A percentile compares a stretch with the other conserved stretches of the same genome.
phyloP scores from a whole-genome alignment of 1,140 invertebrate genomes.

The Sminthurides bifidus region DNA sequence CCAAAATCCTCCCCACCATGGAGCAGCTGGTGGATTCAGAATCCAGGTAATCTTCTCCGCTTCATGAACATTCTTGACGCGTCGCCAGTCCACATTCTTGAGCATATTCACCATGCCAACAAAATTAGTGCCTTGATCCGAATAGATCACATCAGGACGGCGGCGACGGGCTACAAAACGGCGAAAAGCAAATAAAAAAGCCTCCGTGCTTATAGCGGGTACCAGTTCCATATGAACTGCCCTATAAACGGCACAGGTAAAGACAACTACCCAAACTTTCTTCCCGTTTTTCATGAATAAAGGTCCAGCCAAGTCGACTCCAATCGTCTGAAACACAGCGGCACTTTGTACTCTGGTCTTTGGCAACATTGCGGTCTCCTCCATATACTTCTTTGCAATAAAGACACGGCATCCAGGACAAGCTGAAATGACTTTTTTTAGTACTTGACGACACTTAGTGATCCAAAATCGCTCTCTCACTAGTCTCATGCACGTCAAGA shows the following conservation, averaged over 20 bases:
- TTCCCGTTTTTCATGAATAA: conserved; percentile 31
- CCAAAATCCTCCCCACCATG: conserved; percentile 39
- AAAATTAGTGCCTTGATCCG: conserved; percentile 36
- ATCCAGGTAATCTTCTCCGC: background rate
- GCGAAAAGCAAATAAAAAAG: conserved; percentile 29
- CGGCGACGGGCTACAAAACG: conserved; percentile 29
- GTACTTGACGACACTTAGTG: conserved; percentile 22
- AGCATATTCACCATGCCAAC: conserved; percentile 32
- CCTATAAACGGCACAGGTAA: conserved; percentile 34
- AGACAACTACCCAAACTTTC: conserved; percentile 32
- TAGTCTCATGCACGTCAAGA: conserved; percentile 11
- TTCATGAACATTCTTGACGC: background rate
- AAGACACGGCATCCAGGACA: conserved; percentile 33
- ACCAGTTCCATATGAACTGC: conserved; percentile 33
- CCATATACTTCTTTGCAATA: conserved; percentile 27
- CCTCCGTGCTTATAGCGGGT: conserved; percentile 29
- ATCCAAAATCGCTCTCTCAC: conserved; percentile 34
- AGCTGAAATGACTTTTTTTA: conserved; percentile 29
- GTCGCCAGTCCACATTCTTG: conserved; percentile 25
- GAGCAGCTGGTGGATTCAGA: conserved; percentile 34
- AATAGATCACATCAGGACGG: conserved; percentile 21
- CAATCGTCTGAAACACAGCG: conserved; percentile 33
- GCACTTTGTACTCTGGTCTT: conserved; percentile 32
- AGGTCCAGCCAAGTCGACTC: conserved; percentile 35
- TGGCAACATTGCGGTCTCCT: conserved; percentile 25